Conservation (phyloP, 2,888 invertebrate species). For the Latheticus oryzae region DNA sequence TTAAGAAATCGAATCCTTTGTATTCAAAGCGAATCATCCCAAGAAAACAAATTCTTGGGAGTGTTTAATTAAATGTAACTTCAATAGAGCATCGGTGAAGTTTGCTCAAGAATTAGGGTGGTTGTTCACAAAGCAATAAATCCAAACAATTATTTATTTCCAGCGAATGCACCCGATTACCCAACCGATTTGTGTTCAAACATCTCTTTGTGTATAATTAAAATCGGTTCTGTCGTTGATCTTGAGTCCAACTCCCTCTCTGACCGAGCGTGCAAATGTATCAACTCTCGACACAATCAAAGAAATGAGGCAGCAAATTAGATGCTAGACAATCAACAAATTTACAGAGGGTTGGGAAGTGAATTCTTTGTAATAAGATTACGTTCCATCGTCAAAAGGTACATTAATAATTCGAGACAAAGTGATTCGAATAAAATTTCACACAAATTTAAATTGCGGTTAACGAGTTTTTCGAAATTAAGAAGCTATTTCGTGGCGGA, state of each 20-base stretch:
- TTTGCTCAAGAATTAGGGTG: slow-evolving; percentile 45
- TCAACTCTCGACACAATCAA: slow-evolving; percentile 47
- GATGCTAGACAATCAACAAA: slow-evolving; percentile 34
- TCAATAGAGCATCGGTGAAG: slow-evolving; percentile 40
- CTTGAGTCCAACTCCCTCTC: slow-evolving; percentile 37
- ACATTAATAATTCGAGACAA: slow-evolving; percentile 47
- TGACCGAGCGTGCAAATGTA: slow-evolving; percentile 43
- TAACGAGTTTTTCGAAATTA: slow-evolving; percentile 64
- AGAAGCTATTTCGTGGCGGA: slow-evolving; percentile 62
- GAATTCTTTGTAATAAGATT: slow-evolving; percentile 23
- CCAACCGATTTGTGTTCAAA: slow-evolving; percentile 49
- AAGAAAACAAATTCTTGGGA: slow-evolving; percentile 37
- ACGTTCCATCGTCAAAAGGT: slow-evolving; percentile 36
- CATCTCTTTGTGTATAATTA: slow-evolving; percentile 62
- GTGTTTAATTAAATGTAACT: slow-evolving; percentile 46
- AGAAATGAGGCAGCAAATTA: slow-evolving; percentile 54
- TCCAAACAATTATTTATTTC: slow-evolving; percentile 63
- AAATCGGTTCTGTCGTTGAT: slow-evolving; percentile 53
- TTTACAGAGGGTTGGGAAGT: slow-evolving; percentile 13
- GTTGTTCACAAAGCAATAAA: slow-evolving; percentile 56
- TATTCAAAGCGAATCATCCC: slow-evolving; percentile 29
- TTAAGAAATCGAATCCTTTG: too few species aligned
- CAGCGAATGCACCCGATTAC: slow-evolving; percentile 60
- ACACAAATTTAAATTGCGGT: slow-evolving; percentile 63
- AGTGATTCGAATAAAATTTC: slow-evolving; percentile 62